These are phyloP conservation scores for Laticauda colubrina DNA, from an alignment of 2,113 vertebrate species.

Conservation along the genomic window DNA sequence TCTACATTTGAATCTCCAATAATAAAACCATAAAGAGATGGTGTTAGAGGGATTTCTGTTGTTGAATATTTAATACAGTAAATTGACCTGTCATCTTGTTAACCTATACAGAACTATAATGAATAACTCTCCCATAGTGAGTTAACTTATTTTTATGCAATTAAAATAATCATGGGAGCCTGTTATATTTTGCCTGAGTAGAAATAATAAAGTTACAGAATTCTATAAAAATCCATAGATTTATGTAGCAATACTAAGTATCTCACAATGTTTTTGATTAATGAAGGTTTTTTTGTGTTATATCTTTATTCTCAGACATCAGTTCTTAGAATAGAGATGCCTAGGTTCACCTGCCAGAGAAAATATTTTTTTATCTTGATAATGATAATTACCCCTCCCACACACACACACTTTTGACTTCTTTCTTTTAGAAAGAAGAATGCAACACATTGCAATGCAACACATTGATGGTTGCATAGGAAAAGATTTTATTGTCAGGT, in stretches of 20 bases:
- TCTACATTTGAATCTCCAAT: neutral
- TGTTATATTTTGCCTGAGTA: neutral
- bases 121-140: neutral
- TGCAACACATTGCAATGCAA: neutral
- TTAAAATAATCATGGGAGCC: neutral
- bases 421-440: neutral
- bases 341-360: neutral
- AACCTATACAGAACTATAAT: neutral
- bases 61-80: neutral
- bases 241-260: neutral
- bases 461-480: neutral
- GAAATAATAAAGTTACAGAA: neutral
- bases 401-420: neutral
- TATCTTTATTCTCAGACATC: neutral
- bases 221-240: neutral
- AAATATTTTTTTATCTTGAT: conserved; percentile 22
- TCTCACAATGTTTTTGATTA: neutral
- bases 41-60: neutral
- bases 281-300: neutral
- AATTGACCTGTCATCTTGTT: neutral
- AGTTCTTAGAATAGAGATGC: neutral
- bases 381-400: neutral
- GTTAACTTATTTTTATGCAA: neutral
- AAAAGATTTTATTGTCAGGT: neutral
- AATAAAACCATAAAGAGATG: neutral